Conservation (phyloP, 1,140 invertebrate genomes). For the Calliopsis andreniformis region DNA sequence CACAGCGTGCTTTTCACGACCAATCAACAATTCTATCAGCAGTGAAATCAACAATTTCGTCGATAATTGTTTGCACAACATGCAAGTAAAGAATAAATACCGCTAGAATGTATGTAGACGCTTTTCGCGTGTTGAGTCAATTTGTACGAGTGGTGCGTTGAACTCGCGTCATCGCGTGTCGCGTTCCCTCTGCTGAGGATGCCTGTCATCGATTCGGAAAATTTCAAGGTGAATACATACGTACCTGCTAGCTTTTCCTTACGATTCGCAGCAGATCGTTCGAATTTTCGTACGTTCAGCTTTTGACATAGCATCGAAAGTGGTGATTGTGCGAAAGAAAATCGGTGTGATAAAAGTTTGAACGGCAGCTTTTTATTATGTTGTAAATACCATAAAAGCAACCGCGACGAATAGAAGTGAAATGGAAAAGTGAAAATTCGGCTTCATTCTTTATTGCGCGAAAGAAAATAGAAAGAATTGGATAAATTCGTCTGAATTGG, state of each 20-base stretch:
- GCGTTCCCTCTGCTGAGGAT: not conserved
- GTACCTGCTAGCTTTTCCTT: not conserved
- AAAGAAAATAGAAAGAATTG: too few relatives aligned
- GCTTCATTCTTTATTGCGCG: too few relatives aligned
- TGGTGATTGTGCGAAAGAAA: too few relatives aligned
- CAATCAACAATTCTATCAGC: not conserved
- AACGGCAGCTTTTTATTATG: too few relatives aligned
- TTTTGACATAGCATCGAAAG: too few relatives aligned
- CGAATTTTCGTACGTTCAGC: not conserved
- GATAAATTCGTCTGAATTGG: too few relatives aligned
- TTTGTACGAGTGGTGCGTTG: not conserved
- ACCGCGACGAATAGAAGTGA: too few relatives aligned
- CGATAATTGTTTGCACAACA: conserved; percentile 14
- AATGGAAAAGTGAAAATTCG: too few relatives aligned
- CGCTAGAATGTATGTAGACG: conserved; percentile 4
- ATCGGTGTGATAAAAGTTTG: too few relatives aligned
- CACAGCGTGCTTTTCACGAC: too few relatives aligned
- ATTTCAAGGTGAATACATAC: conserved; percentile 10
- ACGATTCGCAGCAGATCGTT: not conserved
- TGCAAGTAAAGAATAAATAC: conserved; percentile 23
- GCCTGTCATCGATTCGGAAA: conserved; percentile 27
- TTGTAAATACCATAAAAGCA: too few relatives aligned
- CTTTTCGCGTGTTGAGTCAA: not conserved
- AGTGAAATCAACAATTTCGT: conserved; percentile 7
- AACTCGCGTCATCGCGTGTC: not conserved